These are phyloP conservation scores for Phaenicophaeus curvirostris DNA, from an alignment of 2,797 vertebrate genomes.

Conservation along the genomic window DNA sequence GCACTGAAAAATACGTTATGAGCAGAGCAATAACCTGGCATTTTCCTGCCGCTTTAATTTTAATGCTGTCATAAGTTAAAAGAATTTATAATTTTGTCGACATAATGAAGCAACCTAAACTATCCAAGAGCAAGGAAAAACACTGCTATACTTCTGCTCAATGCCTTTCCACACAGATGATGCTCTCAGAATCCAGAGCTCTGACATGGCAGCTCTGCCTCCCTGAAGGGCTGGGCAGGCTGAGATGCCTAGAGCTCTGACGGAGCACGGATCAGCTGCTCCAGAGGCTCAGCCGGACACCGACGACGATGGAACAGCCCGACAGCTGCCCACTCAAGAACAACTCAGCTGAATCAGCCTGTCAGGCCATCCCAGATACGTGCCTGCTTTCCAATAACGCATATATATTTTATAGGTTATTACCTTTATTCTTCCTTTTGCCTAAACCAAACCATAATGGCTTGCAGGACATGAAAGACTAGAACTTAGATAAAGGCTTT, in stretches of 20 bases:
- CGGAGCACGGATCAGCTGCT: fast-evolving
- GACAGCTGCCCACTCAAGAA: background rate
- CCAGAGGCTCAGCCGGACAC: no score
- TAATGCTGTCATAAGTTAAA: background rate
- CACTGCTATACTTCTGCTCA: background rate
- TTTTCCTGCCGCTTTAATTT: background rate
- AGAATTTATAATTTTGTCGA: background rate
- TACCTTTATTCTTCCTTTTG: background rate
- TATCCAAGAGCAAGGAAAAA: background rate
- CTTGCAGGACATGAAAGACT: background rate
- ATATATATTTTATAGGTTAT: background rate
- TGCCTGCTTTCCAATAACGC: background rate
- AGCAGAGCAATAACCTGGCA: background rate
- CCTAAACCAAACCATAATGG: background rate
- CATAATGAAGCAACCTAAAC: background rate
- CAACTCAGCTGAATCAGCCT: background rate
- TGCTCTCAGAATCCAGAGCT: background rate
- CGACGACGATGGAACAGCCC: background rate
- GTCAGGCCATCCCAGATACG: fast-evolving
- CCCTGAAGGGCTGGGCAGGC: no score
- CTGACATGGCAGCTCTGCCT: background rate
- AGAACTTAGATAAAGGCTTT: background rate
- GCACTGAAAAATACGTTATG: background rate
- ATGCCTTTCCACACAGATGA: background rate
- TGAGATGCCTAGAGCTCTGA: background rate